A percentile compares a stretch with the other conserved stretches of the same genome.
Evolutionary conservation across 2,113 vertebrate species (phyloP).

Genomic region (Aptenodytes forsteri): DNA sequence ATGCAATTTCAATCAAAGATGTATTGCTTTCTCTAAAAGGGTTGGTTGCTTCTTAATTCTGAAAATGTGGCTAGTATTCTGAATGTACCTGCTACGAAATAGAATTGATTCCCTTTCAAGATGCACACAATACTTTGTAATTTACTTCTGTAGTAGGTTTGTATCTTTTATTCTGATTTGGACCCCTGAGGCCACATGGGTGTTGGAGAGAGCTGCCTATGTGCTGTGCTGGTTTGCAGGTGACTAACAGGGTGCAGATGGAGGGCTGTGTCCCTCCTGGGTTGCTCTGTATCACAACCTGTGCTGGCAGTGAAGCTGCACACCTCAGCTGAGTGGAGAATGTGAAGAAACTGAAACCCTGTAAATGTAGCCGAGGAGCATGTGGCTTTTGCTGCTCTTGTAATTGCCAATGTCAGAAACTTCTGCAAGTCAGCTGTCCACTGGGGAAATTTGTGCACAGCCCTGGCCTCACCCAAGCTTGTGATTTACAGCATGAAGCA

Average conservation of each 20-base stretch:
- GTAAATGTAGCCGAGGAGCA: not conserved
- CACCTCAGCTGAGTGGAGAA: not conserved
- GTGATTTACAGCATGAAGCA: not conserved
- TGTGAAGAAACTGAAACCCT: not conserved
- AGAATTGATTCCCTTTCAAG: not conserved
- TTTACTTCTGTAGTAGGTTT: not conserved
- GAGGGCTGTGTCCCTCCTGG: not conserved
- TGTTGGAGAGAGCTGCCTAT: not conserved
- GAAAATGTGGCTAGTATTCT: not conserved
- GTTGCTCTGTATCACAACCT: not conserved
- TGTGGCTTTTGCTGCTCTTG: not conserved
- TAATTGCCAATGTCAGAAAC: not conserved
- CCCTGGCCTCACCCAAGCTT: not conserved
- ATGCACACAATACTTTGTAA: too few relatives aligned
- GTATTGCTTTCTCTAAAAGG: not conserved
- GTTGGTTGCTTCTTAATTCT: not conserved
- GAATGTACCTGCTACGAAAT: not conserved
- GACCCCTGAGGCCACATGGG: not conserved
- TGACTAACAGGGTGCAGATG: not conserved
- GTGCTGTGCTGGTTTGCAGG: not conserved
- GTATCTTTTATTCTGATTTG: not conserved
- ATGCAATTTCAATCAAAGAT: not conserved
- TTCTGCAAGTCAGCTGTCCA: not conserved
- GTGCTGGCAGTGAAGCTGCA: not conserved
- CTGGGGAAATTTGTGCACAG: not conserved